Percentiles rank a stretch among this genome's conserved stretches.
These are phyloP conservation scores for Epinephelus lanceolatus DNA, from an alignment of 2,113 vertebrate species.

Conservation along the genomic window DNA sequence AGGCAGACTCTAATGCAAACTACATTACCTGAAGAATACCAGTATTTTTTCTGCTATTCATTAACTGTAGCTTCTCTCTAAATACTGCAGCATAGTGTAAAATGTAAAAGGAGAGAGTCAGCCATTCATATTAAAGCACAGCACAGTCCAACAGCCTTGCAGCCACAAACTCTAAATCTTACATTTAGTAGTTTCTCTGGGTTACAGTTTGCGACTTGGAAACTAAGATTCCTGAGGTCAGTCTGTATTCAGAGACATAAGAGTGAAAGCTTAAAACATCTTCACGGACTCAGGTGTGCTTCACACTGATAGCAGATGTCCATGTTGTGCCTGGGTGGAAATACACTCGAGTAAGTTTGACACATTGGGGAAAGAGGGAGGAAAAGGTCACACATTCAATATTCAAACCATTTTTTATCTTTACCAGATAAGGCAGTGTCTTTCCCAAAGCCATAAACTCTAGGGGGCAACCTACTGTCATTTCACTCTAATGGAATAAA, in stretches of 20 bases:
- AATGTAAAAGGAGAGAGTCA: not conserved
- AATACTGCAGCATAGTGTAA: not conserved
- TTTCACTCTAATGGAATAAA: not conserved
- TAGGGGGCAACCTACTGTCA: not conserved
- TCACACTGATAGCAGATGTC: constrained; percentile 3
- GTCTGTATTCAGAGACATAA: constrained; percentile 10
- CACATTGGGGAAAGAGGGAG: not conserved
- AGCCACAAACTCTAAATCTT: not conserved
- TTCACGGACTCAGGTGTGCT: not conserved
- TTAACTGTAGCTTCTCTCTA: not conserved
- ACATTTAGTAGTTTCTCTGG: not conserved
- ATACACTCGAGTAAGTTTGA: not conserved
- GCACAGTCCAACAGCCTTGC: not conserved
- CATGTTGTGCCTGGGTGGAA: not conserved
- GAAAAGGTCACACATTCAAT: constrained; percentile 38
- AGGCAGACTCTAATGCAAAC: not conserved
- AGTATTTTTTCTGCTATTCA: not conserved
- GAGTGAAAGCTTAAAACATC: not conserved
- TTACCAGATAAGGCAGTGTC: constrained; percentile 9
- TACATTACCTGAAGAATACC: constrained; percentile 3
- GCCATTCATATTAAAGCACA: not conserved
- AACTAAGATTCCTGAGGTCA: constrained; percentile 5
- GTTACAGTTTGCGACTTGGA: not conserved
- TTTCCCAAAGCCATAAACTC: constrained; percentile 21
- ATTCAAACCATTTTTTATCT: constrained; percentile 37